Evolutionary conservation across 2,888 invertebrate genomes (phyloP).

Genomic region (Antheraea yamamai): DNA sequence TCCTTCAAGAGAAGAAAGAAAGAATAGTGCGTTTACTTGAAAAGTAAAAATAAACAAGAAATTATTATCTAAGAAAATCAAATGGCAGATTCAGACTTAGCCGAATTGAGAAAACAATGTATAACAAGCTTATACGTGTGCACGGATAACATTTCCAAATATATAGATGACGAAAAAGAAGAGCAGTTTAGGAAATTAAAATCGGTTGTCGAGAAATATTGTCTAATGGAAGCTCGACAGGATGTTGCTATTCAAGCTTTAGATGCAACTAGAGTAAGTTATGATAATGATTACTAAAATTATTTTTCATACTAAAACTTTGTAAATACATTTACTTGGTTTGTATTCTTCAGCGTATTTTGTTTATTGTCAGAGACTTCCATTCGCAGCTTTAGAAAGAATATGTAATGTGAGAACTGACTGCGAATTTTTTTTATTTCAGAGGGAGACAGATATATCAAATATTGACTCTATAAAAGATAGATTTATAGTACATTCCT

Average conservation of each 20-base stretch:
- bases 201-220: conserved; percentile 59
- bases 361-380: background rate
- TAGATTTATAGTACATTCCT: conserved; percentile 51
- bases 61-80: background rate
- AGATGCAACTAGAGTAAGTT: conserved; percentile 53
- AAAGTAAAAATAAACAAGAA: too few species aligned
- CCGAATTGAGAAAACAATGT: conserved; percentile 64
- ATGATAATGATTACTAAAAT: background rate
- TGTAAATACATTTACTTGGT: background rate
- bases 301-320: too few species aligned
- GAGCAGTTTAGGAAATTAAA: conserved; percentile 57
- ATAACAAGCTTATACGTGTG: conserved; percentile 64
- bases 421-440: conserved; percentile 7
- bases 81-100: conserved; percentile 57
- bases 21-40: too few species aligned
- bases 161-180: conserved; percentile 63
- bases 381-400: background rate
- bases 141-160: conserved; percentile 66
- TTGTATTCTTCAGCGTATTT: background rate
- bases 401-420: background rate
- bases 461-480: conserved; percentile 57
- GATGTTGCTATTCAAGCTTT: conserved; percentile 63
- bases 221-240: conserved; percentile 60
- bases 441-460: conserved; percentile 60
- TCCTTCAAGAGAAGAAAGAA: too few species aligned